Base-by-base conservation (phyloP, 2,888 invertebrate genomes). In the Thera britannica region DNA sequence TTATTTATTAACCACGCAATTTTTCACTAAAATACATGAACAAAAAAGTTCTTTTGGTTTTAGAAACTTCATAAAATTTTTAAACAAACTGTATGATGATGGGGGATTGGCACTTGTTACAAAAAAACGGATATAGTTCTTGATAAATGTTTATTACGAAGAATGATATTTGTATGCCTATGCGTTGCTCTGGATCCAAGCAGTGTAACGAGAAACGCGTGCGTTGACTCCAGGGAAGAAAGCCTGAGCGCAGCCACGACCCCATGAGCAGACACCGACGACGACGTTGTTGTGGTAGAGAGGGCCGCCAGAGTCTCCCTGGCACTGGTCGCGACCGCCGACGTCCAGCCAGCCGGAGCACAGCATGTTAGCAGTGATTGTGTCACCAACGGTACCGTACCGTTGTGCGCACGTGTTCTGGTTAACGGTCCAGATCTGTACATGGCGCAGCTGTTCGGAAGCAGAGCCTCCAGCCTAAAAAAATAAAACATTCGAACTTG, bases 371-470 rank as follows among this genome's bases (percentile, higher is more conserved):
- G 67, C 75, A 11, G 77, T 83, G 52, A 83, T 59, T 0, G 36
- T 35, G 2, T 2, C 7, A 3, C 74, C 64, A 0, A 70, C 36
- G 1, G 38, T 0, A 0, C 51, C 38, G 51, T 82, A 80, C 7
- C 78, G 79, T 0, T 54, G 3, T 0, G 48, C 57, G 68, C 83
- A 83, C 0, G 59, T 67, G 3, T 11, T 48, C 55, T 83, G 84
- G 73, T 83, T 83, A 0, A 83, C 67, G 5, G 78, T 75, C 79
- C 80, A 81, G 44, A 84, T 69, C 55, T 83, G 81, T 2, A 83
- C 81, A 62, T 83, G 83, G 0, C 82, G 81, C 3, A 84, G 75
- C 51, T 79, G 77, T 44, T 82, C 83, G 4, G 82, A 79, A 0
- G 41, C 0, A 0, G 73, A 3, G 2, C 80, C 77, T 7, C 70